Evolutionary conservation across 30 jellyfish, hydroid and myxozoan genomes (phyloP).

Genomic region (Aurelia aurita): DNA sequence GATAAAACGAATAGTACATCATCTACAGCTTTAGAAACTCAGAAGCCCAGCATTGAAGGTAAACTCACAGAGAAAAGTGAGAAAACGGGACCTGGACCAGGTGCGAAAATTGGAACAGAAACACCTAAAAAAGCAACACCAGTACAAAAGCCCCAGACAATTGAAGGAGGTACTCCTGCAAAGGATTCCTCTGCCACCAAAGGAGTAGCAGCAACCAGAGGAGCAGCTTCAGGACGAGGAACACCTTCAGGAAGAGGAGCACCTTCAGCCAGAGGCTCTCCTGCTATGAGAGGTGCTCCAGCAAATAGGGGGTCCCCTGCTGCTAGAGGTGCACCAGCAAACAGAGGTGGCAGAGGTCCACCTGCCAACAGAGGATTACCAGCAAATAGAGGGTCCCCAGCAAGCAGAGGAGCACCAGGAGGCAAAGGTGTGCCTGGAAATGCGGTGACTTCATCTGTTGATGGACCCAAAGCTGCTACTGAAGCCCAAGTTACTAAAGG

Average conservation of each 20-base stretch:
- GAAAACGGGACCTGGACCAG: no score
- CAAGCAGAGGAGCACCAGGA: slow-evolving; percentile 28
- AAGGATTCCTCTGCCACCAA: not conserved
- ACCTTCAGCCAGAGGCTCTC: not conserved
- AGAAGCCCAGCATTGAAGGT: no score
- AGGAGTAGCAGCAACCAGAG: slow-evolving; percentile 1
- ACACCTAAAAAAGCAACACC: no score
- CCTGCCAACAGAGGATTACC: slow-evolving; percentile 20
- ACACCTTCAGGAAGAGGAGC: not conserved
- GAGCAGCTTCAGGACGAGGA: not conserved
- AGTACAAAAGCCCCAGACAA: no score
- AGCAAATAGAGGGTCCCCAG: slow-evolving; percentile 10
- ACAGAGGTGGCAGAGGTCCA: slow-evolving; percentile 25
- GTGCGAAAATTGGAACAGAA: no score
- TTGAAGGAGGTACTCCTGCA: not conserved
- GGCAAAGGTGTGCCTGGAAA: slow-evolving; percentile 11
- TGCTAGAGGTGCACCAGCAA: not conserved
- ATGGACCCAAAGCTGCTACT: not conserved
- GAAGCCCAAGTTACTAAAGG: not conserved
- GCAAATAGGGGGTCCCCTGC: slow-evolving; percentile 13
- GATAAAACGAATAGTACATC: no score
- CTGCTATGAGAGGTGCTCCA: not conserved
- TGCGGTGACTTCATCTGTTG: no score
- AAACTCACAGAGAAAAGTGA: no score
- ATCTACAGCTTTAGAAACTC: no score